Evolutionary conservation across 1,140 invertebrate genomes (phyloP).

Genomic region (Drosophila murphyi): DNA sequence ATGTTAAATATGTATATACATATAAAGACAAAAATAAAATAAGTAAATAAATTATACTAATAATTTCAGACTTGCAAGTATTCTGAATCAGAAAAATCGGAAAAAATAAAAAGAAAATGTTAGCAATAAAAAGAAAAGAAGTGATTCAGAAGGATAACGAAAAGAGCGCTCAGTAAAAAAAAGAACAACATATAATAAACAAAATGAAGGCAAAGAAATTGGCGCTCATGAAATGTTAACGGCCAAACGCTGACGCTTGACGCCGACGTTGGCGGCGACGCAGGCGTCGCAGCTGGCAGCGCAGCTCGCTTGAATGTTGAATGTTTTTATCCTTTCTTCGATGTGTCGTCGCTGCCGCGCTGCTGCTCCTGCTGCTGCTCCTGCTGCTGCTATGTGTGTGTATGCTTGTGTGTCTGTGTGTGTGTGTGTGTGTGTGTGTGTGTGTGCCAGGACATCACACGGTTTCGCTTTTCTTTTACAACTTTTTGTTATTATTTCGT

Average conservation of each 20-base stretch:
- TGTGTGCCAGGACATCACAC: conserved; percentile 74
- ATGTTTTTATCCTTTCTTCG: conserved; percentile 80
- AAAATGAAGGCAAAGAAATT: conserved; percentile 79
- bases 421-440: conserved; percentile 44
- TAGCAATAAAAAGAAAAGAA: conserved; percentile 44
- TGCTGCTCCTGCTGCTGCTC: conserved; percentile 1
- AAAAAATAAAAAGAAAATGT: conserved; percentile 40
- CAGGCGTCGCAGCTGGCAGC: conserved; percentile 28
- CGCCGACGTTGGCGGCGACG: conserved; percentile 31
- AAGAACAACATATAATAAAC: conserved; percentile 71
- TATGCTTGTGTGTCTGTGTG: conserved; percentile 33
- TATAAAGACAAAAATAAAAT: too few relatives aligned
- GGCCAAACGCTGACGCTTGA: conserved; percentile 35
- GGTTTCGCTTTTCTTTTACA: conserved; percentile 83
- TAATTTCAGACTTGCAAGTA: too few relatives aligned
- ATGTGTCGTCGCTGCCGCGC: conserved; percentile 65
- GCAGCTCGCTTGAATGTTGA: conserved; percentile 42
- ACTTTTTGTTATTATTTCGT: conserved; percentile 83
- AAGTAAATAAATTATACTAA: too few relatives aligned
- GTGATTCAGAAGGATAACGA: conserved; percentile 29
- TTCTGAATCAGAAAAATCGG: conserved; percentile 9
- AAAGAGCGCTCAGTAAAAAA: conserved; percentile 20
- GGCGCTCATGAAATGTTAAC: conserved; percentile 79
- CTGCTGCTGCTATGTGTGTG: conserved; percentile 7
- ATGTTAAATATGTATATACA: too few relatives aligned